Evolutionary conservation across 1,140 invertebrate genomes (phyloP).

Genomic region (Drosophila persimilis): DNA sequence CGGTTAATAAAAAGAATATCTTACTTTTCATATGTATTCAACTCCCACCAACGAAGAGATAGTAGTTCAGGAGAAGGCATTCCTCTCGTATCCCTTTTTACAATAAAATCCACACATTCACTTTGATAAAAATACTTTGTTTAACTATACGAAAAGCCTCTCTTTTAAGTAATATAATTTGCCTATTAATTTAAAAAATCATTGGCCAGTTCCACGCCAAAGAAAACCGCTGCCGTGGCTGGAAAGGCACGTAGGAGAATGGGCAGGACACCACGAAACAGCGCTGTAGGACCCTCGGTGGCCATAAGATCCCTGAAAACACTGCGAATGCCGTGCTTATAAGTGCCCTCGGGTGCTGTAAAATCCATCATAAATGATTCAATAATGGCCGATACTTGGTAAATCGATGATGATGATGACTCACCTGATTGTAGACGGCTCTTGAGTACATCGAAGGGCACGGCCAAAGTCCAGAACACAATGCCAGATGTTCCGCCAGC

Average conservation of each 20-base stretch:
- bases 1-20: too few species aligned
- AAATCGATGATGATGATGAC: constrained; percentile 13
- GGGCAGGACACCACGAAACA: constrained; percentile 93
- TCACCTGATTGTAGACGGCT: constrained; percentile 97
- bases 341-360: constrained; percentile 94
- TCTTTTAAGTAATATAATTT: constrained; percentile 17
- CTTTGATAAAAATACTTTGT: constrained; percentile 1
- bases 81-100: too few species aligned
- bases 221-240: constrained; percentile 96
- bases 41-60: too few species aligned
- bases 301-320: constrained; percentile 91
- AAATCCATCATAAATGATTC: constrained; percentile 12
- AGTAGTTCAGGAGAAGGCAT: too few species aligned
- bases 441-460: constrained; percentile 98
- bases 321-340: constrained; percentile 93
- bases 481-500: constrained; percentile 98
- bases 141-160: constrained; percentile 18
- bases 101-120: neutral
- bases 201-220: constrained; percentile 84
- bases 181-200: constrained; percentile 55
- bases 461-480: constrained; percentile 97
- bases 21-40: too few species aligned
- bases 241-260: constrained; percentile 96
- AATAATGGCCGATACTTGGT: neutral
- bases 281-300: constrained; percentile 90